Evolutionary conservation across 2,113 vertebrate species (phyloP).

Genomic region (Mesembrinibis cayennensis): DNA sequence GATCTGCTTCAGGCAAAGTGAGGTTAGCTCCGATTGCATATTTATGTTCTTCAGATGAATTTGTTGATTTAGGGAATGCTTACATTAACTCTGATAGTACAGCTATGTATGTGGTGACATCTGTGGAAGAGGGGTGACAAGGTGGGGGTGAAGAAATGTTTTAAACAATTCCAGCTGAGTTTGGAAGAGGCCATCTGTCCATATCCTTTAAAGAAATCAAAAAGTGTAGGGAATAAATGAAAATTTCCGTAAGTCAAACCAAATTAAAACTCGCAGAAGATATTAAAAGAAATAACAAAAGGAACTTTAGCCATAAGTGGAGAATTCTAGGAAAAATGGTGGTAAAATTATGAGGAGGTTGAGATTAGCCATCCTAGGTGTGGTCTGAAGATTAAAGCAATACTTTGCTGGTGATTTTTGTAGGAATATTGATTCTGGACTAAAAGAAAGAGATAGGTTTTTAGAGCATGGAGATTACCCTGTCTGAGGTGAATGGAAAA

Average conservation of each 20-base stretch:
- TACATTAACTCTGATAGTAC: accelerated
- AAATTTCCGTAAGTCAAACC: neutral
- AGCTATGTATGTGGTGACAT: neutral
- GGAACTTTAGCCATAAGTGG: neutral
- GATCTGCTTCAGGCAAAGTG: neutral
- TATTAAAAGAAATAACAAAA: neutral
- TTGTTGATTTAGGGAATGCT: neutral
- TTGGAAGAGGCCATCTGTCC: neutral
- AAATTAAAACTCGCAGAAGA: neutral
- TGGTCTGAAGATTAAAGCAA: neutral
- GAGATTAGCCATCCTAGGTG: neutral
- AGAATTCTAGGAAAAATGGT: neutral
- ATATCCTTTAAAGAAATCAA: neutral
- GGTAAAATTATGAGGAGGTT: neutral
- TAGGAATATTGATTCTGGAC: neutral
- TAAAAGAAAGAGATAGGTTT: neutral
- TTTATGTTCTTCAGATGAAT: neutral
- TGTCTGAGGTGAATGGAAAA: neutral
- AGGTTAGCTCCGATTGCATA: neutral
- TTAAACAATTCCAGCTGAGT: neutral
- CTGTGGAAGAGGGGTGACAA: neutral
- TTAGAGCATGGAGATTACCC: neutral
- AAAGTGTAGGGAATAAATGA: neutral
- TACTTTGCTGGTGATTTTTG: neutral
- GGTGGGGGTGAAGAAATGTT: neutral